Conservation (phyloP, 2,888 invertebrate species). For the Ommatoiulus sabulosus region DNA sequence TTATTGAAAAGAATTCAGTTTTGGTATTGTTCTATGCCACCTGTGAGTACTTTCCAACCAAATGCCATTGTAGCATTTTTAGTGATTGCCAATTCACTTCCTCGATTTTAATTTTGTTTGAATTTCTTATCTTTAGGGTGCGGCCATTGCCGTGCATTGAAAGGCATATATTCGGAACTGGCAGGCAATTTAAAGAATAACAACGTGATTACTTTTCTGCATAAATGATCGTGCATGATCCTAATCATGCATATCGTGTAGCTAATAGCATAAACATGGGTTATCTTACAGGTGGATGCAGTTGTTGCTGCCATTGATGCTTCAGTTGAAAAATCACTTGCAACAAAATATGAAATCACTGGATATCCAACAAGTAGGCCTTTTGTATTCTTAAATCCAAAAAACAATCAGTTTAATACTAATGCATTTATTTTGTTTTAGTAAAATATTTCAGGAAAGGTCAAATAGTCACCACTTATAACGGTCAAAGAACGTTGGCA, state of each 20-base stretch:
- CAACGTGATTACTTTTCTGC: slow-evolving; percentile 62
- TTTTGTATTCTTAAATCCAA: not conserved
- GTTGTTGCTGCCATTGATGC: slow-evolving; percentile 77
- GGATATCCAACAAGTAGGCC: slow-evolving; percentile 79
- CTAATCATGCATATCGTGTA: not conserved
- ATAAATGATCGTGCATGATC: not conserved
- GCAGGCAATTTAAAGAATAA: slow-evolving; percentile 64
- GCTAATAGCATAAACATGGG: not conserved
- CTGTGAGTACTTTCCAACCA: slow-evolving; percentile 64
- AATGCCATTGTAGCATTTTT: not conserved
- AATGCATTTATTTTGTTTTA: slow-evolving; percentile 61
- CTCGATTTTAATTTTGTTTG: no score
- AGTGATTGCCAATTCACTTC: not conserved
- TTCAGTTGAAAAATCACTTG: slow-evolving; percentile 73
- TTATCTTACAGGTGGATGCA: slow-evolving; percentile 62
- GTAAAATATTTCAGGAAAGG: slow-evolving; percentile 68
- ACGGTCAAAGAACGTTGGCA: slow-evolving; percentile 70
- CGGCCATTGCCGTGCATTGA: slow-evolving; percentile 64
- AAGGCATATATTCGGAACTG: slow-evolving; percentile 65
- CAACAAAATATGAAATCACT: slow-evolving; percentile 74
- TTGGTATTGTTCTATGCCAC: slow-evolving; percentile 70
- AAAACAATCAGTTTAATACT: not conserved
- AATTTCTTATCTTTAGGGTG: slow-evolving; percentile 80
- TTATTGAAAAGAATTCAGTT: slow-evolving; percentile 62
- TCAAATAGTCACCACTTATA: slow-evolving; percentile 72